A percentile compares a stretch with the other conserved stretches of the same genome.
Conservation (phyloP, 2,797 vertebrate species). For the Apodemus agrarius region DNA sequence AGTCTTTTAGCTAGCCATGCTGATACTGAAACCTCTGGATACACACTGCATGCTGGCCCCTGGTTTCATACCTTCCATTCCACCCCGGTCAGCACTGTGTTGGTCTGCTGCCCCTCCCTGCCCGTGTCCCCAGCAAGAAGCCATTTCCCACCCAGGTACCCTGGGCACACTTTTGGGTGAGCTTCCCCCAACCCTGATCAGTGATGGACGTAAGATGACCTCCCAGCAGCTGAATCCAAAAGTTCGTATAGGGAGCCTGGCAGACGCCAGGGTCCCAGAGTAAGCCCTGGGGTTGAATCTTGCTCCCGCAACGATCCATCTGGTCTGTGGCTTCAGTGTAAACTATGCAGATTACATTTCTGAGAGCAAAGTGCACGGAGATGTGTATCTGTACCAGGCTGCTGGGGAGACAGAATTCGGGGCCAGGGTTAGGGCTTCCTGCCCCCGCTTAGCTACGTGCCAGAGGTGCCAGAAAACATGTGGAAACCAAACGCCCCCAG, state of each 20-base stretch:
- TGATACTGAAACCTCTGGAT: neutral
- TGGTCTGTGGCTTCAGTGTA: neutral
- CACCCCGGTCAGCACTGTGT: neutral
- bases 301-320: neutral
- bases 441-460: neutral
- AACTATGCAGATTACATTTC: slow-evolving; percentile 17
- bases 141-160: neutral
- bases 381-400: neutral
- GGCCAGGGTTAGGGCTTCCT: neutral
- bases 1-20: neutral
- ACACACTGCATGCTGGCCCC: neutral
- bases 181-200: neutral
- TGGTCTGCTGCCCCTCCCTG: neutral
- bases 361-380: neutral
- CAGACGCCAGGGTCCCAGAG: neutral
- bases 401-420: neutral
- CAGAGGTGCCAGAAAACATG: neutral
- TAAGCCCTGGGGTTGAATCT: neutral
- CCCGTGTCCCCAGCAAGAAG: neutral
- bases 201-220: neutral
- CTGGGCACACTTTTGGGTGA: neutral
- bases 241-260: neutral
- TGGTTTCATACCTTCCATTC: neutral
- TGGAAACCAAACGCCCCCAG: neutral
- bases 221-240: neutral